phyloP scores from a whole-genome alignment of 2,797 vertebrate genomes.

The Trachurus trachurus region DNA sequence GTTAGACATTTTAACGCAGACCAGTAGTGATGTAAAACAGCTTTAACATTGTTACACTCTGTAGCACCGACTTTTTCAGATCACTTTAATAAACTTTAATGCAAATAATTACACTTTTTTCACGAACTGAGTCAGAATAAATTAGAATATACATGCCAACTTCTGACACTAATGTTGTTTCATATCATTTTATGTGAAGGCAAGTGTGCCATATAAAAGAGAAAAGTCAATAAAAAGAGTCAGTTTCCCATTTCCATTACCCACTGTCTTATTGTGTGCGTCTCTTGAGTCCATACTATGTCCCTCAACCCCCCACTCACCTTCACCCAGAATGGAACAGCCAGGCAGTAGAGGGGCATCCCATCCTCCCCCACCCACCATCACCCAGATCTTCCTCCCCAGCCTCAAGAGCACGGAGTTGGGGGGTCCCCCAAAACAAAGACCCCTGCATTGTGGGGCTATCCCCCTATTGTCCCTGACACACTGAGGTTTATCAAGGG shows the following conservation, averaged over 20 bases:
- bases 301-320: slow-evolving; percentile 65
- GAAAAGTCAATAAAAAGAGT: slow-evolving; percentile 37
- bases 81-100: too few relatives aligned
- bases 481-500: slow-evolving; percentile 73
- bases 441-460: slow-evolving; percentile 53
- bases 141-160: background rate
- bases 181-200: background rate
- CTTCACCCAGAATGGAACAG: slow-evolving; percentile 52
- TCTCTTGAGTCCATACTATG: slow-evolving; percentile 80
- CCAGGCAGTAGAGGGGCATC: slow-evolving; percentile 62
- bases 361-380: slow-evolving; percentile 51
- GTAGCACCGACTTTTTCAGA: too few relatives aligned
- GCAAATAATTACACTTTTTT: background rate
- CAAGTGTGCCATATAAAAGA: background rate
- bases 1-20: background rate
- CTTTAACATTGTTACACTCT: background rate
- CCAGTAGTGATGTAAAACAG: background rate
- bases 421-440: slow-evolving; percentile 75
- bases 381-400: slow-evolving; percentile 49
- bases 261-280: slow-evolving; percentile 21
- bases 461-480: slow-evolving; percentile 69
- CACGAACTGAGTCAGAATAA: background rate
- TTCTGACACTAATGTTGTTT: slow-evolving; percentile 2
- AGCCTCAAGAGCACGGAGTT: slow-evolving; percentile 73
- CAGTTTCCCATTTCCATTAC: slow-evolving; percentile 6